These are phyloP conservation scores for Ecliptopera silaceata DNA, from an alignment of 2,888 invertebrate species.

Conservation along the genomic window DNA sequence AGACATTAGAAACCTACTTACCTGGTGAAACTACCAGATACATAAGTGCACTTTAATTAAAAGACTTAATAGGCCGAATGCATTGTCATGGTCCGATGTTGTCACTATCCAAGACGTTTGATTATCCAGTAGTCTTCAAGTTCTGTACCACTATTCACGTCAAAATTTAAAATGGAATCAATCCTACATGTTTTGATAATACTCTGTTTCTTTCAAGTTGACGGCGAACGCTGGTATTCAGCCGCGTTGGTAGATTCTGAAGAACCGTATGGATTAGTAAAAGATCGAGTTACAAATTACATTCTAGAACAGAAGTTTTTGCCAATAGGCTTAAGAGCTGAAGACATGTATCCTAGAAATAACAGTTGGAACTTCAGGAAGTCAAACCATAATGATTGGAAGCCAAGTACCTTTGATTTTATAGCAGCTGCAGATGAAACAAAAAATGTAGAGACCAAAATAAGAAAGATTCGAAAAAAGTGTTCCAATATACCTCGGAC, in stretches of 20 bases:
- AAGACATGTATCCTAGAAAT: constrained; percentile 13
- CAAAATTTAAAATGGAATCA: constrained; percentile 28
- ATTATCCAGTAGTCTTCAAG: constrained; percentile 22
- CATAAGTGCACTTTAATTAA: constrained; percentile 55
- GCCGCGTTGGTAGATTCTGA: constrained; percentile 44
- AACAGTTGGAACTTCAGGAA: constrained; percentile 40
- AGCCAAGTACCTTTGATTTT: constrained; percentile 2
- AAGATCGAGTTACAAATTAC: constrained; percentile 30
- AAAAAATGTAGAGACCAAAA: constrained; percentile 38
- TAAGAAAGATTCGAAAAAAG: constrained; percentile 44
- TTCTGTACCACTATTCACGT: constrained; percentile 5
- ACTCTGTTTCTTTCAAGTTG: constrained; percentile 37
- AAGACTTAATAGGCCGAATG: constrained; percentile 70
- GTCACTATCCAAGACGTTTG: constrained; percentile 43
- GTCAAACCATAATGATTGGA: constrained; percentile 8
- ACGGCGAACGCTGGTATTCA: constrained; percentile 58
- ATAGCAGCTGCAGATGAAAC: background rate
- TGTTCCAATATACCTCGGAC: constrained; percentile 40
- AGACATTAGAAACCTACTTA: constrained; percentile 25
- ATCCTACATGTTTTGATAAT: constrained; percentile 14
- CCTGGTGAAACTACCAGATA: constrained; percentile 49
- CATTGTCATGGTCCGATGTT: constrained; percentile 64
- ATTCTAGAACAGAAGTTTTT: constrained; percentile 31
- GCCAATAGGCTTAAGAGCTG: constrained; percentile 11
- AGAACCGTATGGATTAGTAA: constrained; percentile 18